Percentiles rank a stretch among this genome's conserved stretches.
Evolutionary conservation across 2,888 invertebrate genomes (phyloP).

Genomic region (Villa cingulata): DNA sequence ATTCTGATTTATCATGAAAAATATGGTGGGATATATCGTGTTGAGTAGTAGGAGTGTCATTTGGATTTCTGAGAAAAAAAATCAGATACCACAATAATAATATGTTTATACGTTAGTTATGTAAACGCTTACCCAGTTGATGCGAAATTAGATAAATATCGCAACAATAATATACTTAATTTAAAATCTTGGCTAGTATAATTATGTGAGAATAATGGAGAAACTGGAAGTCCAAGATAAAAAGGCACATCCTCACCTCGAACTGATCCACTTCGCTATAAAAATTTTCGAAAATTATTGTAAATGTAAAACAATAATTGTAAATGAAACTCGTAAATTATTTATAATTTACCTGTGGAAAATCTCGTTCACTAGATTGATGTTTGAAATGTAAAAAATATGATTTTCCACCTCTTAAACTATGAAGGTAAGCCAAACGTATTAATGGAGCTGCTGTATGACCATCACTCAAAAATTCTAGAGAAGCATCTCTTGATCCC

Average conservation of each 20-base stretch:
- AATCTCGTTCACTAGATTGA: conserved; percentile 68
- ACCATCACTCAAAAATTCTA: conserved; percentile 82
- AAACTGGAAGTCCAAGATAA: conserved; percentile 66
- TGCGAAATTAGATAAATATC: conserved; percentile 77
- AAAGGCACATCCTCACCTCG: conserved; percentile 79
- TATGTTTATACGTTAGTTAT: neutral
- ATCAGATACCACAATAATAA: neutral
- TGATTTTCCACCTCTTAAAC: conserved; percentile 62
- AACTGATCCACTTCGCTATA: conserved; percentile 63
- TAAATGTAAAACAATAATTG: too few species aligned
- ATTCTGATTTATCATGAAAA: conserved; percentile 12
- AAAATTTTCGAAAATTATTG: too few species aligned
- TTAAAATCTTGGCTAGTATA: conserved; percentile 64
- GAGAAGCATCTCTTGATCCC: conserved; percentile 70
- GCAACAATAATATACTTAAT: conserved; percentile 64
- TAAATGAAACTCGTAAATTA: too few species aligned
- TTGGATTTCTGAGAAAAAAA: conserved; percentile 11
- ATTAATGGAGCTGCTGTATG: conserved; percentile 78
- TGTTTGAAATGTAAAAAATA: conserved; percentile 83
- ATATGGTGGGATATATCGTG: conserved; percentile 17
- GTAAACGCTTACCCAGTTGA: conserved; percentile 62
- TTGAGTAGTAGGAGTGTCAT: conserved; percentile 23
- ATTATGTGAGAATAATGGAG: conserved; percentile 56
- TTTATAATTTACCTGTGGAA: conserved; percentile 51
- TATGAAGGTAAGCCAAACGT: conserved; percentile 65